Conservation (phyloP, 2,888 invertebrate species). For the Boloria selene region DNA sequence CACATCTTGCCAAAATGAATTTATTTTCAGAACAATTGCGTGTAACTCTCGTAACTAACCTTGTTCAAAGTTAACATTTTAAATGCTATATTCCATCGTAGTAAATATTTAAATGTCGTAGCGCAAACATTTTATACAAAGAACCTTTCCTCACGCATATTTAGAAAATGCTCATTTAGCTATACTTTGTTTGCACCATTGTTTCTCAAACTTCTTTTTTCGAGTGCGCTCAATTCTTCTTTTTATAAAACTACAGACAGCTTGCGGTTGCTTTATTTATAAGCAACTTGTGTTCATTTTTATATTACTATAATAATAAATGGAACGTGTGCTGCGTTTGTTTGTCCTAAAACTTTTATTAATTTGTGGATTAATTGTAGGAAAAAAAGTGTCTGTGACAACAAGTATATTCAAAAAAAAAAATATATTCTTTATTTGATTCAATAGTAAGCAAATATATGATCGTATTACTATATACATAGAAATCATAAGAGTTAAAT, state of each 20-base stretch:
- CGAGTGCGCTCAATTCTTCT: slow-evolving; percentile 28
- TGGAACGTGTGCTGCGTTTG: slow-evolving; percentile 1
- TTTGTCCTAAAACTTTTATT: slow-evolving; percentile 1
- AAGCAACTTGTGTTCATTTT: slow-evolving; percentile 7
- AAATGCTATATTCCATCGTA: slow-evolving; percentile 7
- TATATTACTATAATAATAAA: slow-evolving; percentile 15
- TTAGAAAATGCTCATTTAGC: slow-evolving; percentile 32
- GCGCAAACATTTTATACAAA: slow-evolving; percentile 15
- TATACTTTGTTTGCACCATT: slow-evolving; percentile 29
- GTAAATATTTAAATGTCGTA: slow-evolving; percentile 12
- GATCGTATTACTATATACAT: too few relatives aligned
- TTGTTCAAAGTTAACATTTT: neutral
- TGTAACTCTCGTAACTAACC: neutral
- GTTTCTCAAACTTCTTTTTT: slow-evolving; percentile 30
- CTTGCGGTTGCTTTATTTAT: slow-evolving; percentile 22
- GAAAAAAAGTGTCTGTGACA: too few relatives aligned
- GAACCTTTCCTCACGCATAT: slow-evolving; percentile 29
- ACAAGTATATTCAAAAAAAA: too few relatives aligned
- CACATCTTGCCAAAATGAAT: too few relatives aligned
- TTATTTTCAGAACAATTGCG: too few relatives aligned
- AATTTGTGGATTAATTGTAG: neutral
- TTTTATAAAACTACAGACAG: slow-evolving; percentile 29
- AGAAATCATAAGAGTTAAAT: too few relatives aligned
- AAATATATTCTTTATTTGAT: too few relatives aligned
- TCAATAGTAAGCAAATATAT: too few relatives aligned